Evolutionary conservation across 1,140 invertebrate genomes (phyloP).

Genomic region (Rhopalosiphum maidis): DNA sequence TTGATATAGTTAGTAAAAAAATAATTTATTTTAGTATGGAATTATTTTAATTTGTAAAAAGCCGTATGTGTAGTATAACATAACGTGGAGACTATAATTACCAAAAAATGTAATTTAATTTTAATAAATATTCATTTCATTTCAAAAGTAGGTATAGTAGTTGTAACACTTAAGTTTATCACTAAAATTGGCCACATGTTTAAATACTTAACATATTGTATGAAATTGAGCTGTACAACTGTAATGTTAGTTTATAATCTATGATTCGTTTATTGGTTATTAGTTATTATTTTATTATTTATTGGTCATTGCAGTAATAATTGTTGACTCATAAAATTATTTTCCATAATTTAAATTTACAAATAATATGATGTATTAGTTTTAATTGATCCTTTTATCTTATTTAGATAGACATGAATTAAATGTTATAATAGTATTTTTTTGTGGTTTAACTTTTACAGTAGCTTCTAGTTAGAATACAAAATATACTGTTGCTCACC

Average conservation of each 20-base stretch:
- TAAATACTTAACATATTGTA: neutral
- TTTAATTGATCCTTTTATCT: neutral
- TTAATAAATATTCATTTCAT: neutral
- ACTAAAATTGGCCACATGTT: neutral
- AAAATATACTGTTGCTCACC: neutral
- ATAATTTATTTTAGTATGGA: neutral
- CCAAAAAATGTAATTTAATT: neutral
- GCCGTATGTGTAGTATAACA: neutral
- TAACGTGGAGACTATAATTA: neutral
- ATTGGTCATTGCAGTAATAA: neutral
- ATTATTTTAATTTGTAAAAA: neutral
- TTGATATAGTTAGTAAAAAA: neutral
- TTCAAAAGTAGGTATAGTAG: neutral
- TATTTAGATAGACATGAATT: neutral
- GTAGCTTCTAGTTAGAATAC: neutral
- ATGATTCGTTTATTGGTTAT: neutral
- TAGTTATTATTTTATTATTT: neutral
- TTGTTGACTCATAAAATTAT: neutral
- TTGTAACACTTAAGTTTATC: neutral
- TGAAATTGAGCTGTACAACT: neutral
- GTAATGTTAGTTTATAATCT: neutral
- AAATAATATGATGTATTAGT: neutral
- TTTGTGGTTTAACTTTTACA: neutral
- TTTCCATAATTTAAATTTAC: neutral
- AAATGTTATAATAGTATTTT: neutral